Evolutionary conservation across 2,113 vertebrate species (phyloP).

Genomic region (Burhinus bistriatus): DNA sequence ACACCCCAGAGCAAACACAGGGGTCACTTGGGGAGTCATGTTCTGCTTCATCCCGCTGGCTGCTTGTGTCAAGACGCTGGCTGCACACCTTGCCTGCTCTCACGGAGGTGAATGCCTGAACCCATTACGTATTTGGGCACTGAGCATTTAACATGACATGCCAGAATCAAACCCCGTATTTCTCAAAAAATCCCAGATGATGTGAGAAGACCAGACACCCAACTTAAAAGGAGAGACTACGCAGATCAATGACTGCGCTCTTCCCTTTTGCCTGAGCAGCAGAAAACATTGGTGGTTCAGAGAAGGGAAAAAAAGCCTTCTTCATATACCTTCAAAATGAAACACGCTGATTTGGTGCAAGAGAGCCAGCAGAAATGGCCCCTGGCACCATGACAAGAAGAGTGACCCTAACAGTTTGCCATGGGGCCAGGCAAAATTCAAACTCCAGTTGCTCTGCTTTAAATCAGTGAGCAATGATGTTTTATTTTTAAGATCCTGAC

Average conservation of each 20-base stretch:
- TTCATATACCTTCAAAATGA: background rate
- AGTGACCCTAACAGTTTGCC: background rate
- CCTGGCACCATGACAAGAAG: background rate
- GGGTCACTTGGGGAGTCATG: rapidly evolving
- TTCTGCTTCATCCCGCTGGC: background rate
- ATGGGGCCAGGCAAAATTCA: background rate
- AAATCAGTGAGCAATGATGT: rapidly evolving
- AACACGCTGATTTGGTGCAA: background rate
- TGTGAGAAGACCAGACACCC: background rate
- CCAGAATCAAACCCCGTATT: background rate
- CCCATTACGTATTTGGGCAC: background rate
- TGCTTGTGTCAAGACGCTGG: background rate
- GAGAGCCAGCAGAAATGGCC: background rate
- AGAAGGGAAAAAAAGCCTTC: background rate
- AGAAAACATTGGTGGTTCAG: background rate
- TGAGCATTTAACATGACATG: background rate
- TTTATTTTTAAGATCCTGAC: background rate
- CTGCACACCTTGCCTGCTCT: background rate
- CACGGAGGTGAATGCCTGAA: background rate
- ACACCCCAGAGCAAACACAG: background rate
- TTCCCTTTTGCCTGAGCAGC: background rate
- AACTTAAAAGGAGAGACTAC: background rate
- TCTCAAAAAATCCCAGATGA: background rate
- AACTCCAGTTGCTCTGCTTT: background rate
- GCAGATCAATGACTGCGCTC: background rate